These are phyloP conservation scores for Lichenostomus cassidix DNA, from an alignment of 2,113 vertebrate genomes.

Conservation along the genomic window DNA sequence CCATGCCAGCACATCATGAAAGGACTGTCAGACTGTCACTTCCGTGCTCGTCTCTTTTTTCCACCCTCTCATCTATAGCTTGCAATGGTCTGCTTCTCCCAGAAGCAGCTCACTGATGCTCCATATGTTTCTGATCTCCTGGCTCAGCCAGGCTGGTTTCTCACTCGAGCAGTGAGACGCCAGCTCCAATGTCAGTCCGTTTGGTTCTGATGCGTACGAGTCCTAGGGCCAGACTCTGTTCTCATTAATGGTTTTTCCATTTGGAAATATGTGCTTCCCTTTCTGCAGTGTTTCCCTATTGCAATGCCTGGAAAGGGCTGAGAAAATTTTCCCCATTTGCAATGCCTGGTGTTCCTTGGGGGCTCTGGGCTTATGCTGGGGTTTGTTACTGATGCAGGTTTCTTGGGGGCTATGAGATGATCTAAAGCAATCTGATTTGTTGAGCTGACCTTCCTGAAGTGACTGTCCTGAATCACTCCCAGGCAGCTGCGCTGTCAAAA, in stretches of 20 bases:
- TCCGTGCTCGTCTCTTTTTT: accelerated
- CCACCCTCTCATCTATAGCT: not conserved
- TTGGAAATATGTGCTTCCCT: not conserved
- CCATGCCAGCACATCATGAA: not conserved
- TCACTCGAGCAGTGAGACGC: not conserved
- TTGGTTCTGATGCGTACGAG: not conserved
- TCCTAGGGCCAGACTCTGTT: not conserved
- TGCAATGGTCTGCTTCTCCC: not conserved
- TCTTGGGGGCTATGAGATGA: not conserved
- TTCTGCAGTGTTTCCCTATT: not conserved
- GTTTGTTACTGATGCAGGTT: not conserved
- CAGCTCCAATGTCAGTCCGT: accelerated
- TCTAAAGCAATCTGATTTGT: not conserved
- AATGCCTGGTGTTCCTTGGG: not conserved
- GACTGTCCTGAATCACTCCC: not conserved
- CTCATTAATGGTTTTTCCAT: not conserved
- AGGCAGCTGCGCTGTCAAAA: not conserved
- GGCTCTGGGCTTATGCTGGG: not conserved
- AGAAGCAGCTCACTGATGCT: not conserved
- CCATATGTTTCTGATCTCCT: not conserved
- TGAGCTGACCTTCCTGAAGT: constrained; percentile 32
- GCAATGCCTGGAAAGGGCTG: not conserved
- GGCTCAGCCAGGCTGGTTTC: accelerated
- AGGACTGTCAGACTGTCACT: not conserved
- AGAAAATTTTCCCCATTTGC: not conserved